Base-by-base conservation (phyloP, 2,888 invertebrate species). In the Caenorhabditis angaria region DNA sequence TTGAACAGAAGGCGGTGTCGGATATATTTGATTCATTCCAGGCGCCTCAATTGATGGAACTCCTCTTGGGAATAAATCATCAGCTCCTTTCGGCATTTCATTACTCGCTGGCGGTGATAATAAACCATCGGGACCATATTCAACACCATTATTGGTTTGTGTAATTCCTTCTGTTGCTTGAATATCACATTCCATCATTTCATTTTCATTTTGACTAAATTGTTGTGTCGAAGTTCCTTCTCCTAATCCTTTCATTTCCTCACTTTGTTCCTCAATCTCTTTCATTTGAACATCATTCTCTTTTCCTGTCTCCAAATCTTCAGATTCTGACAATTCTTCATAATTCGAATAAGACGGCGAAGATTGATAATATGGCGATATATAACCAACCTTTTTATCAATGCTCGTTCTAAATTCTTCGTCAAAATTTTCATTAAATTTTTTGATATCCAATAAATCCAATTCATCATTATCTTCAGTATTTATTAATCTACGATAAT, bases 41-140 rank as follows among this genome's bases (percentile, higher is more conserved):
- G 74, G 68, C 56, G 74, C 77, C 61, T 80, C 78, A 27, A 70
- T 68, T 35, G 74, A 70, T 4, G 73, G 72, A 18, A 76, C 72
- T 48, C 78, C 80, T 14, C 58, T 20, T 1, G 61, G 25, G 18
- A 61, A 29, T n/a, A 29, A 5, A 18, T 25, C 50, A 29, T 61
- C 53, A 1, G 35, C 41, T 28, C 65, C 68, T 58, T 60, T 63
- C 22, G 64, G 58, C 72, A 72, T 72, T 35, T 79, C 82, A 68
- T 83, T 82, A 71, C 83, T 83, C 28, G 84, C 85, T 47, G 85
- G 85, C 18, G 85, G 85, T n/a, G 84, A 85, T n/a, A 85, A 70
- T 25, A 84, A 61, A 10, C 67, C 73, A 29, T 79, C 76, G 8
- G 65, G 66, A 0, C 61, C 65, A 14, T 65, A 29, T n/a, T 51